Evolutionary conservation across 2,113 vertebrate species (phyloP).

Genomic region (Lutjanus erythropterus): DNA sequence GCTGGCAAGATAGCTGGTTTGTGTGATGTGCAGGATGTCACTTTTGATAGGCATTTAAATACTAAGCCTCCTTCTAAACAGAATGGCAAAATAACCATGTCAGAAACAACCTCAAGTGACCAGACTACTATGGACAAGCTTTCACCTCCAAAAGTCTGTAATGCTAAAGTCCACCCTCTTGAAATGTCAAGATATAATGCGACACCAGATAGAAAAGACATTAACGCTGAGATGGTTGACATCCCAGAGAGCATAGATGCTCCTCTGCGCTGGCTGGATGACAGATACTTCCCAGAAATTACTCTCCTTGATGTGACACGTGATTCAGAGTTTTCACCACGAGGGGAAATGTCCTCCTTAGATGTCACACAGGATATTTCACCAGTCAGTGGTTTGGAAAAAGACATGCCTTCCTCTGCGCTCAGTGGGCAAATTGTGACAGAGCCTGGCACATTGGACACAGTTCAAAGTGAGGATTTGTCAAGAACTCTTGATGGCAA

Average conservation of each 20-base stretch:
- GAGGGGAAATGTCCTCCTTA: neutral
- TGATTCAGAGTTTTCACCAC: slow-evolving; percentile 35
- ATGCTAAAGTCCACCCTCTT: neutral
- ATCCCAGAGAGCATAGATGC: neutral
- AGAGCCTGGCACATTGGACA: neutral
- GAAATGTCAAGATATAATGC: neutral
- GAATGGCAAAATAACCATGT: slow-evolving; percentile 45
- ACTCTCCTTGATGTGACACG: slow-evolving; percentile 65
- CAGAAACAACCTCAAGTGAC: slow-evolving; percentile 4
- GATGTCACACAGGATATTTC: slow-evolving; percentile 14
- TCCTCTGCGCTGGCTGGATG: slow-evolving; percentile 24
- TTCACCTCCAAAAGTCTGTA: neutral
- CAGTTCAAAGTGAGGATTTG: slow-evolving; percentile 3
- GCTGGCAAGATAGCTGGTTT: neutral
- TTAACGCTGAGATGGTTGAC: neutral
- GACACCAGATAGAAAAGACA: neutral
- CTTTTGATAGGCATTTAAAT: slow-evolving; percentile 42
- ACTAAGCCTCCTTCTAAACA: slow-evolving; percentile 22
- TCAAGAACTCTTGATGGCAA: slow-evolving; percentile 23
- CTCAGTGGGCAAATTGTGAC: neutral
- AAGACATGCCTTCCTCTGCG: neutral
- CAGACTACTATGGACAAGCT: neutral
- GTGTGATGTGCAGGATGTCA: neutral
- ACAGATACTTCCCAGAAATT: slow-evolving; percentile 57
- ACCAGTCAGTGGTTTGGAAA: neutral